Evolutionary conservation across 1,140 invertebrate species (phyloP).

Genomic region (Globodera ellingtonae): DNA sequence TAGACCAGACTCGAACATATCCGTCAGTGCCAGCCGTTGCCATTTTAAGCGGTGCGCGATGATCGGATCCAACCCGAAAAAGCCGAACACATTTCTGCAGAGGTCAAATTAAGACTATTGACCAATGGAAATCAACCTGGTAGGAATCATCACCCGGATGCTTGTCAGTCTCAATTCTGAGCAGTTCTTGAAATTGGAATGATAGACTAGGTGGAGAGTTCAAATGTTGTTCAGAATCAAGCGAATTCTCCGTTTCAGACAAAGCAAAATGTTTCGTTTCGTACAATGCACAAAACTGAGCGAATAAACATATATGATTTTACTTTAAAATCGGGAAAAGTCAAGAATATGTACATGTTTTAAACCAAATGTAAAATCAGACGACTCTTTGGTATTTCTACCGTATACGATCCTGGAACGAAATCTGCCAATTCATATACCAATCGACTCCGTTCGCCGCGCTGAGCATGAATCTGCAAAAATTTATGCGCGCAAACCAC

Average conservation of each 20-base stretch:
- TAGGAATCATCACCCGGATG: conserved; percentile 21
- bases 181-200: conserved; percentile 4
- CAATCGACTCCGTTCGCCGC: too few species aligned
- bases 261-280: conserved; percentile 7
- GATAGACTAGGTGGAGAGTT: neutral
- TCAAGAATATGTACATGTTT: too few species aligned
- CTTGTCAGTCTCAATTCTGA: conserved; percentile 24
- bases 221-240: neutral
- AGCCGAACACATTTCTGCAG: conserved; percentile 34
- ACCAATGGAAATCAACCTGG: neutral
- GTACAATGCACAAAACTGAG: conserved; percentile 23
- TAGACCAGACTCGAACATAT: conserved; percentile 29
- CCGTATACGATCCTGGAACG: too few species aligned
- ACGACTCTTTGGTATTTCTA: too few species aligned
- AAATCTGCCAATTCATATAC: too few species aligned
- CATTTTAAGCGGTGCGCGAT: conserved; percentile 16
- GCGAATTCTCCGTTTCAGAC: neutral
- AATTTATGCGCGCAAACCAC: too few species aligned
- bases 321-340: neutral
- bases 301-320: neutral
- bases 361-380: too few species aligned
- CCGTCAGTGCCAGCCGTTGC: conserved; percentile 29
- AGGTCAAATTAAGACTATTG: neutral
- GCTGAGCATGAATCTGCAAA: too few species aligned
- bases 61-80: neutral